Base-by-base conservation (phyloP, 2,113 vertebrate genomes). In the Dicrurus megarhynchus region DNA sequence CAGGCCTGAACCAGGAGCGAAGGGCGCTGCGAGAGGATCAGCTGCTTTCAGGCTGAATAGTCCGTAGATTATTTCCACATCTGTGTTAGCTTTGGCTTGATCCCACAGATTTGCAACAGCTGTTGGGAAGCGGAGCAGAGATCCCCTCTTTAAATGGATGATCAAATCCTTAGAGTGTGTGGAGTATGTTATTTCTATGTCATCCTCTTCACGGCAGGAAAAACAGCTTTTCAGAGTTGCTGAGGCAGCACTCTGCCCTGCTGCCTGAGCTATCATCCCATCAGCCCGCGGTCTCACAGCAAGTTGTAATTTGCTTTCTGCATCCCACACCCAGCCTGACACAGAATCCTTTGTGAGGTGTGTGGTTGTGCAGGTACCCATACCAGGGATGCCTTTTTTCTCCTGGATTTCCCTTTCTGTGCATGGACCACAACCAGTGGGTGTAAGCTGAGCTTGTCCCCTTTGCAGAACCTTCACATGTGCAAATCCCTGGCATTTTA, bases 41-140 rank as follows among this genome's bases (percentile, higher is more conserved):
- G 80, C 97, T 97, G 93, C 95, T 96, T 86, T 88, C 47, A 57
- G 84, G 74, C 97, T 93, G 71, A 76, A 47, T 35, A 84, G 96
- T 50, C 78, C 1, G 1, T 71, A 97, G 96, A 96, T 97, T 94
- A 96, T 93, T 97, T 97, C 90, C 76, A 90, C 97, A 97, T 98
- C 97, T 98, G 97, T 96, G 96, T 98, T 98, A 98, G 97, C 95
- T 97, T 98, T 98, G 97, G 97, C 97, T 89, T 95, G 87, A 97
- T 97, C 97, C 94, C 71, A 87, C 75, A 96, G 97, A 96, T 97
- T 97, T 95, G 91, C 97, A 98, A 81, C 98, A 98, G 98, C 98
- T 98, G 98, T 96, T 97, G 97, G 96, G 96, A 97, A 97, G 96
- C 74, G 6, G 95, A 98, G 94, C 94, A 96, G 84, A 97, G 97